Percentiles rank a stretch among this genome's conserved stretches.
phyloP scores from a whole-genome alignment of 2,113 vertebrate species.

The Leptosomus discolor region DNA sequence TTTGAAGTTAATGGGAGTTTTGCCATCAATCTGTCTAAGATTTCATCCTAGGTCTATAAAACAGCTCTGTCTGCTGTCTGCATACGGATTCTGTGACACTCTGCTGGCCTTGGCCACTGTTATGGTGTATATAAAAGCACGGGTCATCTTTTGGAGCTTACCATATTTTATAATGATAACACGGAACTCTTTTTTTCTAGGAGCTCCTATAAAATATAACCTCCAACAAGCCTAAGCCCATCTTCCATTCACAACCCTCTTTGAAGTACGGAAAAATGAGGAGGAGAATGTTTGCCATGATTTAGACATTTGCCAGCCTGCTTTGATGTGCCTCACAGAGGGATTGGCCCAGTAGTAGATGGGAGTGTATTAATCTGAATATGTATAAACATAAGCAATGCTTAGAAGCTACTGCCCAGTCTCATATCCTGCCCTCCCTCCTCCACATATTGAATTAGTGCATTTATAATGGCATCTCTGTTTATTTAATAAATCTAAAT shows the following conservation, averaged over 20 bases:
- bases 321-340: background rate
- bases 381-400: constrained; percentile 13
- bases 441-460: constrained; percentile 10
- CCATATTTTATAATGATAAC: background rate
- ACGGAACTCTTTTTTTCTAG: background rate
- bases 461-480: constrained; percentile 47
- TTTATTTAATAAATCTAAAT: constrained; percentile 56
- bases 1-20: background rate
- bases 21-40: background rate
- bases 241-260: background rate
- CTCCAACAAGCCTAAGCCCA: background rate
- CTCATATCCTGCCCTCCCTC: background rate
- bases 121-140: background rate
- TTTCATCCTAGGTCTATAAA: background rate
- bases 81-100: background rate
- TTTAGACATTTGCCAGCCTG: background rate
- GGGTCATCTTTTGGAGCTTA: background rate
- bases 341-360: background rate
- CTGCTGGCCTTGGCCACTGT: background rate
- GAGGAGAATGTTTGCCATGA: background rate
- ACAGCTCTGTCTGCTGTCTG: background rate
- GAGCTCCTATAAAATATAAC: background rate
- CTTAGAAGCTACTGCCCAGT: constrained; percentile 1
- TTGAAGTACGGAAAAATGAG: background rate
- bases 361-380: constrained; percentile 12